Percentiles rank a stretch among this genome's conserved stretches.
Evolutionary conservation across 1,140 invertebrate species (phyloP).

Genomic region (Ceratoteleas bidentatus): DNA sequence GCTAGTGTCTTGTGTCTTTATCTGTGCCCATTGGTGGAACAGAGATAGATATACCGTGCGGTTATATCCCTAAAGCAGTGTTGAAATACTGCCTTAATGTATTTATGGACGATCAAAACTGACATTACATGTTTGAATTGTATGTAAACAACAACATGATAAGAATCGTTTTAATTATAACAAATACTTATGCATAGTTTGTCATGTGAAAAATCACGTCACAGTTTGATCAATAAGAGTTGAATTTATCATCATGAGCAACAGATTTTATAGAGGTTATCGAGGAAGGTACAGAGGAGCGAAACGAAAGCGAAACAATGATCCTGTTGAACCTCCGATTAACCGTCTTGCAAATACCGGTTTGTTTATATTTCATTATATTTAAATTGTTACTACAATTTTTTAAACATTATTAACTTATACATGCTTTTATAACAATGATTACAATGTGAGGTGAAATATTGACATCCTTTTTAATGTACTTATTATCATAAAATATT

Average conservation of each 20-base stretch:
- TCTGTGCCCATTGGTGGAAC: no score
- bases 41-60: no score
- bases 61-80: no score
- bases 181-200: background rate
- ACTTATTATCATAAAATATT: background rate
- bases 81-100: no score
- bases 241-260: constrained; percentile 3
- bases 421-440: no score
- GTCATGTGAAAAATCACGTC: background rate
- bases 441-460: no score
- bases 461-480: background rate
- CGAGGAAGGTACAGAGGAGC: constrained; percentile 9
- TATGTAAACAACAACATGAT: no score
- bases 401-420: no score
- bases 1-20: no score
- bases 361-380: background rate
- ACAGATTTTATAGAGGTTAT: constrained; percentile 29
- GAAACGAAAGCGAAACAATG: constrained; percentile 17
- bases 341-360: background rate
- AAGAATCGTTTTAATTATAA: background rate
- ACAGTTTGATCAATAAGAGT: background rate
- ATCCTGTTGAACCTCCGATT: background rate
- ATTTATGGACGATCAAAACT: no score
- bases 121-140: no score
- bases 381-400: background rate